Base-by-base conservation (phyloP, 37 sponge, comb jelly and placozoan species). In the Oopsacas minuta region DNA sequence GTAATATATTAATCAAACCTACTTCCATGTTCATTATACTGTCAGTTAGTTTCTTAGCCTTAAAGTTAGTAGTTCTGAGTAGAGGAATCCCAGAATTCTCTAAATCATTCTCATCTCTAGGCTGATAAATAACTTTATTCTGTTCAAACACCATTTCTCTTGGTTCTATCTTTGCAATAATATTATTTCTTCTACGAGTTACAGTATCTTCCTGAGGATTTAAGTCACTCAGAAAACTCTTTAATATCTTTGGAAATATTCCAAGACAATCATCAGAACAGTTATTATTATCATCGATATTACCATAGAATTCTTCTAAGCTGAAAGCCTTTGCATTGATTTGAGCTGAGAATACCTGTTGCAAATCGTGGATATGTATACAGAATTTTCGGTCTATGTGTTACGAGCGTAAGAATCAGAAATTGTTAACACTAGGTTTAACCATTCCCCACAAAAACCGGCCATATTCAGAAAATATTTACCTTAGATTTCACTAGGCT, bases 221-320 rank as follows among this genome's bases (percentile, higher is more conserved):
- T 3, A 61, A 3, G 75, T 61, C 75, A 61, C 75, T 61, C 75
- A 61, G 22, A 61, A 61, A 61, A 20, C 17, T 61, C 30, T 61
- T 61, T 61, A 61, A 12, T 7, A 61, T 61, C 75, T 61, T 61
- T 5, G 75, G 75, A 61, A 61, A 61, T 25, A 61, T 61, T 61
- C 75, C 75, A 20, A 61, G 7, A n/a, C 75, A 61, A 3, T 61
- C 75, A 25, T 61, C 75, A 61, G 75, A 3, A 17, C 51, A 12
- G 51, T 46, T 46, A 25, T 61, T 5, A 34, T 61, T 61, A 32
- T 3, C 1, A 61, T 61, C 75, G 5, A 12, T 3, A 32, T 61
- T 61, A 3, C 75, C 75, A 61, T 61, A 61, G 22, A 61, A 61
- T 34, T 61, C 75, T 5, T 61, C 75, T n/a, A 61, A n/a, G 30